phyloP scores from a whole-genome alignment of 2,797 vertebrate genomes.

The Austrolebias charrua region DNA sequence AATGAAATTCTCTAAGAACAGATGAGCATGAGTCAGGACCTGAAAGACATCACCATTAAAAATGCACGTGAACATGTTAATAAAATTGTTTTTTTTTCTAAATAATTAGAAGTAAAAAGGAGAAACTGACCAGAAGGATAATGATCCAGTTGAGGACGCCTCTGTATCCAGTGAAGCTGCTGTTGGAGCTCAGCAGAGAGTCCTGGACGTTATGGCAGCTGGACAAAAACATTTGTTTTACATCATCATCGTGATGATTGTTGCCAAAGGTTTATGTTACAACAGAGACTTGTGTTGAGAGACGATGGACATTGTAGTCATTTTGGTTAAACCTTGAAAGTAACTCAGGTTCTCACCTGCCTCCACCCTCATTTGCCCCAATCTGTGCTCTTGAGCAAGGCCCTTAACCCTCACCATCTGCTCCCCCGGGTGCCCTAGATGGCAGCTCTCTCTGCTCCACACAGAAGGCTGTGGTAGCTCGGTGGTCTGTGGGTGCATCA shows the following conservation, averaged over 20 bases:
- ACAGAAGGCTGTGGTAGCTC: too few species aligned
- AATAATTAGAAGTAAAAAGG: not conserved
- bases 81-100: not conserved
- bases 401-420: too few species aligned
- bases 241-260: not conserved
- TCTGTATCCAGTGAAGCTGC: conserved; percentile 67
- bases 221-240: conserved; percentile 16
- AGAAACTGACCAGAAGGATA: conserved; percentile 60
- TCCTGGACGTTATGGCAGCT: conserved; percentile 68
- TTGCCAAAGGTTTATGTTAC: too few species aligned
- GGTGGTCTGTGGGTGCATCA: too few species aligned
- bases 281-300: too few species aligned
- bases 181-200: conserved; percentile 69
- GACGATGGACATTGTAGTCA: too few species aligned
- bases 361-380: too few species aligned
- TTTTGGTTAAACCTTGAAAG: too few species aligned
- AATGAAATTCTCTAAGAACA: conserved; percentile 68
- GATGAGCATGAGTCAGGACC: conserved; percentile 65
- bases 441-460: too few species aligned
- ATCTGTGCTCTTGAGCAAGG: too few species aligned
- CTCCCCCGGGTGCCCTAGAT: too few species aligned
- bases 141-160: conserved; percentile 73
- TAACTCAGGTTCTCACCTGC: too few species aligned
- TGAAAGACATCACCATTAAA: conserved; percentile 19
- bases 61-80: not conserved